Evolutionary conservation across 2,113 vertebrate genomes (phyloP), one percentile per base, ranked within the genome.

Genomic region (Antennarius striatus): DNA sequence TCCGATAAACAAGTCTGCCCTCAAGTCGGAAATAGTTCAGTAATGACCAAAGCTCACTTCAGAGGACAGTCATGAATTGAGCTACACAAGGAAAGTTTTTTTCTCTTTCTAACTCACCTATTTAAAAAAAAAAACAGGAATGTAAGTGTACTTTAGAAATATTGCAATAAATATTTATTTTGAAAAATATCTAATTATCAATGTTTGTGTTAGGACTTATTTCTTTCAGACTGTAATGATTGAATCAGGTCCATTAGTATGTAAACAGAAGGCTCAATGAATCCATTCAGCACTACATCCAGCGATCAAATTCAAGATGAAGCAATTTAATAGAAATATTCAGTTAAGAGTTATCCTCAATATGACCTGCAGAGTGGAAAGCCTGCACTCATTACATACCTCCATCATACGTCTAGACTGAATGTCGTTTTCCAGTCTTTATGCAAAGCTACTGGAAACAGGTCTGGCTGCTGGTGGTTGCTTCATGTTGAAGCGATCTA

Each of bases 1-100:
- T 57, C 42, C 74, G 56, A 58, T 78, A 75, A 88, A 83, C 62
- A 81, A 47, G 63, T 72, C 76, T 70, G 70, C 48, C 53, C 13
- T 42, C 16, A 69, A 68, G 51, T 63, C 71, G 63, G 79, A 79
- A 81, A 82, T 13, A 68, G 43, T 74, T 82, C 45, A 68, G 63
- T 54, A 73, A 71, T 62, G 54, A 57, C 70, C 51, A 67, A 68
- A 51, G 74, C 46, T 50, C 43, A 63, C 55, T 65, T 69, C 55
- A 73, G 13, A 71, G 55, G 45, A 10, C 15, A 29, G 40, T 56
- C 45, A 62, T 56, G 22, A 69, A 40, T n/a, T 40, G 55, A 49
- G 45, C 43, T 49, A 60, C 40, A 62, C 49, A 61, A 46, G 40
- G 57, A 50, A 16, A 48, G 63, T 63, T 75, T 58, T 48, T 51